Evolutionary conservation across 2,888 invertebrate species (phyloP).

Genomic region (Sylvicola fuscatus): DNA sequence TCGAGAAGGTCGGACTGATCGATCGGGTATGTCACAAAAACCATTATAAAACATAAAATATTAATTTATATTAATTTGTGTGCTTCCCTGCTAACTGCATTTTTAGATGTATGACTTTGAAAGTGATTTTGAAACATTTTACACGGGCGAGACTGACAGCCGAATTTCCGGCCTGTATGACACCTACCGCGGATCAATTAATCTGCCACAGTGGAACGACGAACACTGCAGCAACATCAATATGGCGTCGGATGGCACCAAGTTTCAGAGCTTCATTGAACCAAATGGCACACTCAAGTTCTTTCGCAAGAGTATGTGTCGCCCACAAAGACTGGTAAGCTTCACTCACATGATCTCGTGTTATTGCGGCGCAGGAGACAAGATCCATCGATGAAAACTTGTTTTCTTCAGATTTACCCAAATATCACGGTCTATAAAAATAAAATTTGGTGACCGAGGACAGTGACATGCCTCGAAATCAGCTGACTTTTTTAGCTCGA

Average conservation of each 20-base stretch:
- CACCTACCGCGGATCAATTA: conserved; percentile 48
- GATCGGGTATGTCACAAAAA: conserved; percentile 43
- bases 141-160: conserved; percentile 44
- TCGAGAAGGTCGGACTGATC: conserved; percentile 72
- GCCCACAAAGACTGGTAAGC: conserved; percentile 57
- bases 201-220: conserved; percentile 57
- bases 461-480: too few relatives aligned
- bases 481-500: too few relatives aligned
- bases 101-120: conserved; percentile 67
- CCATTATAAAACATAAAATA: too few relatives aligned
- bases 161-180: conserved; percentile 47
- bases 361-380: too few relatives aligned
- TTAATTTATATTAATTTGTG: not conserved
- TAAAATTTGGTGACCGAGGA: too few relatives aligned
- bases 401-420: too few relatives aligned
- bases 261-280: conserved; percentile 50
- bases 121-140: conserved; percentile 59
- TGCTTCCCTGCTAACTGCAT: conserved; percentile 4
- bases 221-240: conserved; percentile 56
- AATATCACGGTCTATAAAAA: too few relatives aligned
- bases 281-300: conserved; percentile 50
- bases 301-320: conserved; percentile 68
- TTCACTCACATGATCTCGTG: not conserved
- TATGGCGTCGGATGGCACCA: conserved; percentile 66
- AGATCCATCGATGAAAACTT: too few relatives aligned